A percentile compares a stretch with the other conserved stretches of the same genome.
These are phyloP conservation scores for Campoletis sonorensis DNA, from an alignment of 1,140 invertebrate species.

Conservation along the genomic window DNA sequence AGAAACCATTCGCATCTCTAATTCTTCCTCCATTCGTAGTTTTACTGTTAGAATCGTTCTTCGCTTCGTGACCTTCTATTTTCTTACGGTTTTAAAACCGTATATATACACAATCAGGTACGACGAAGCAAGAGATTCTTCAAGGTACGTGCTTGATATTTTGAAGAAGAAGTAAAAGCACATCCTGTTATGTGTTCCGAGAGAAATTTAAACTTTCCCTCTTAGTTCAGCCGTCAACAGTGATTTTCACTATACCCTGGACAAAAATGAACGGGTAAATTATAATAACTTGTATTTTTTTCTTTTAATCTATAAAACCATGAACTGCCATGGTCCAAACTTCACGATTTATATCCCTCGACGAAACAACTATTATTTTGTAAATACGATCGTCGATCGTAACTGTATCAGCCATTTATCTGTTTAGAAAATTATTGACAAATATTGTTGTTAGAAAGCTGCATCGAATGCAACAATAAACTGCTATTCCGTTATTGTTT, in stretches of 20 bases:
- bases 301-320: not conserved
- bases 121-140: not conserved
- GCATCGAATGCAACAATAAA: conserved; percentile 41
- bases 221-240: conserved; percentile 27
- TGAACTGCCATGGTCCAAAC: not conserved
- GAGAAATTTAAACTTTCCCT: conserved; percentile 34
- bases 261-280: conserved; percentile 37
- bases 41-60: not conserved
- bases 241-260: conserved; percentile 30
- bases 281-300: conserved; percentile 9
- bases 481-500: conserved; percentile 41
- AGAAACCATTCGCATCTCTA: not conserved
- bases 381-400: conserved; percentile 37
- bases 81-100: conserved; percentile 27
- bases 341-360: not conserved
- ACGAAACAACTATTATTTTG: not conserved
- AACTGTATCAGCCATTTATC: not conserved
- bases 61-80: conserved; percentile 20
- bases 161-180: not conserved
- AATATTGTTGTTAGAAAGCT: conserved; percentile 28
- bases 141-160: conserved; percentile 11
- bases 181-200: conserved; percentile 15
- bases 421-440: conserved; percentile 33
- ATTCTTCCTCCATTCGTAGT: conserved; percentile 38
- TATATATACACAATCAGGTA: conserved; percentile 13